Evolutionary conservation across 2,113 vertebrate genomes (phyloP), one percentile per base, ranked within the genome.

Genomic region (Gadus macrocephalus): DNA sequence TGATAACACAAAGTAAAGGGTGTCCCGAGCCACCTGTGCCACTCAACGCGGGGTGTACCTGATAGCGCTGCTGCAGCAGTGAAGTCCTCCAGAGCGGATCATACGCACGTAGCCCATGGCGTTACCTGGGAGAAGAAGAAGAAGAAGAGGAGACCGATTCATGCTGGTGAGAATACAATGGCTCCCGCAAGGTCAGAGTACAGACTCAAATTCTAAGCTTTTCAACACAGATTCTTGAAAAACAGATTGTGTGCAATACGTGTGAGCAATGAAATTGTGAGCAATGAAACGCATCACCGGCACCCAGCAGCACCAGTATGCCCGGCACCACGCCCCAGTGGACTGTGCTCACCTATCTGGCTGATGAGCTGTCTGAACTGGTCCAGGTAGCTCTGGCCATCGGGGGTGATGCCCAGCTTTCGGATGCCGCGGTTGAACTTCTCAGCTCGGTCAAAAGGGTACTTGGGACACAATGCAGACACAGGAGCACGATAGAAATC

Each of bases 301-400:
- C 42, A 49, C 42, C 42, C 42, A 49, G 4, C 42, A 49, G 31
- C 31, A 49, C 42, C 42, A 49, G 42, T 9, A 49, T 49, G 42
- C 42, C 42, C 42, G 1, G 42, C 1, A 49, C 42, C 11, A 9
- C 8, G 11, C 42, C 11, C 42, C 12, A 14, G 42, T 49, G 9
- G 55, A 14, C 55, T 58, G 60, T 25, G 59, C 71, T 86, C 91
- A 98, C 97, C 97, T n/a, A 99, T 99, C 55, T 99, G 97, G 84
- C 97, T 98, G 89, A 99, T 98, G 70, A 99, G 95, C 77, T 98
- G 97, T 84, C 97, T 93, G 89, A 98, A 99, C 85, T 99, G 97
- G 85, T 99, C 96, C 78, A 99, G 93, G 83, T 99, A 99, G 81
- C 97, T 99, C 89, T 98, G 96, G 61, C 96, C 97, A 64, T 99